Base-by-base conservation (phyloP, 2,888 invertebrate species). In the Nipponacmea schrenckii region DNA sequence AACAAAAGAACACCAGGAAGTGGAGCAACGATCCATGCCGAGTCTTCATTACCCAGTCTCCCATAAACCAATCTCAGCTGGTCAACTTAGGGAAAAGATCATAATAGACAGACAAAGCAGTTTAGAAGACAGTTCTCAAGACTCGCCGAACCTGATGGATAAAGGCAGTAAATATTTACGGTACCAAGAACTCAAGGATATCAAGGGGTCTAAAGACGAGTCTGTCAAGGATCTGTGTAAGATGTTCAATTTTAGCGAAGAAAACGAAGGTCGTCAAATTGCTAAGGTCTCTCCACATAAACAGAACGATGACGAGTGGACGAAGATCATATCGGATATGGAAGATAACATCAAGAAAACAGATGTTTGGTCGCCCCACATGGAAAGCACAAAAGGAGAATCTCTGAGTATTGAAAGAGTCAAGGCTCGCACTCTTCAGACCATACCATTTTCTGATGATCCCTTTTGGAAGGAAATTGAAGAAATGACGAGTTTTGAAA, bases 391-490 rank as follows among this genome's bases (percentile, higher is more conserved):
- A 14, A 80, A 83, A 75, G 85, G 85, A 14, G 76, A 73, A 39
- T 75, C 81, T 39, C 80, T 85, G 10, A 85, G 85, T 69, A 84
- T 84, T 46, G 85, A 85, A 67, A 76, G 85, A 67, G 84, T 85
- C 26, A 84, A 81, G 67, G 83, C 85, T 12, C 75, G 85, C 50
- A 85, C 85, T 5, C 70, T 85, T 67, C 83, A 85, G 69, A 84
- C 85, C n/a, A 84, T 84, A 27, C 85, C 84, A 2, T 83, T 84
- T 71, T 83, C 84, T 12, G 84, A 85, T 64, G 85, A 85, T 63
- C 85, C 84, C 7, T 81, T 85, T 39, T 85, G 85, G 85, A 84
- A 84, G 71, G 83, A 84, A 72, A 84, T 85, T 14, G 84, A 84
- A 67, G 82, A 81, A 67, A 80, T 85, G 76, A 83, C 84, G 10